These are phyloP conservation scores for Dasypolia templi DNA, from an alignment of 2,888 invertebrate genomes.

Conservation along the genomic window DNA sequence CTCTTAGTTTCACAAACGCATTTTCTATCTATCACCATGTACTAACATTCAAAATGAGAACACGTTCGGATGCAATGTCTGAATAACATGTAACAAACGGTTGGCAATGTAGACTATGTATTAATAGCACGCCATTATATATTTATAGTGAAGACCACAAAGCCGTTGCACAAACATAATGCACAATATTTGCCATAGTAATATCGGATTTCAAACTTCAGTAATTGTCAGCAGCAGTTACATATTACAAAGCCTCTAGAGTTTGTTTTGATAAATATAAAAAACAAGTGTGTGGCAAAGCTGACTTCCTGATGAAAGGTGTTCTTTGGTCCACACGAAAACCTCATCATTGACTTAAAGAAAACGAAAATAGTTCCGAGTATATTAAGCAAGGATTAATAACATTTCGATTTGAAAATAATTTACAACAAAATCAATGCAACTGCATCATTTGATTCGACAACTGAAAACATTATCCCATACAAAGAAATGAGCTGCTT, in stretches of 20 bases:
- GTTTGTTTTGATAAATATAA: not conserved
- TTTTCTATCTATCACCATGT: not conserved
- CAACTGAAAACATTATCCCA: not conserved
- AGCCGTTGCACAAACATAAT: not conserved
- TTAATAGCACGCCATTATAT: not conserved
- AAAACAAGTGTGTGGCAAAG: not conserved
- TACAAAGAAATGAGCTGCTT: not conserved
- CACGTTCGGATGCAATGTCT: not conserved
- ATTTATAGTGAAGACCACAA: slow-evolving; percentile 3
- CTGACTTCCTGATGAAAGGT: too few species aligned
- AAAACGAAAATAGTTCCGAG: not conserved
- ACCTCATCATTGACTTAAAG: not conserved
- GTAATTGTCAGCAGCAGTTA: not conserved
- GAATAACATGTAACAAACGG: not conserved
- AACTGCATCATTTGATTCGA: not conserved
- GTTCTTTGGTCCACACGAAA: not conserved
- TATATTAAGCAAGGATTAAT: too few species aligned
- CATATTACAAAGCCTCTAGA: not conserved
- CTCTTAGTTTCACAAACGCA: not conserved
- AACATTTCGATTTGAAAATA: not conserved
- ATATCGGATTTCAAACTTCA: slow-evolving; percentile 14
- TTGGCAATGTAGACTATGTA: too few species aligned
- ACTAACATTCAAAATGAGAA: too few species aligned
- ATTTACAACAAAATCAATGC: not conserved
- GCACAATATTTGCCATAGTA: not conserved